Percentiles rank a stretch among this genome's conserved stretches.
Conservation (phyloP, 2,113 vertebrate species). For the Marcusenius ussheri region DNA sequence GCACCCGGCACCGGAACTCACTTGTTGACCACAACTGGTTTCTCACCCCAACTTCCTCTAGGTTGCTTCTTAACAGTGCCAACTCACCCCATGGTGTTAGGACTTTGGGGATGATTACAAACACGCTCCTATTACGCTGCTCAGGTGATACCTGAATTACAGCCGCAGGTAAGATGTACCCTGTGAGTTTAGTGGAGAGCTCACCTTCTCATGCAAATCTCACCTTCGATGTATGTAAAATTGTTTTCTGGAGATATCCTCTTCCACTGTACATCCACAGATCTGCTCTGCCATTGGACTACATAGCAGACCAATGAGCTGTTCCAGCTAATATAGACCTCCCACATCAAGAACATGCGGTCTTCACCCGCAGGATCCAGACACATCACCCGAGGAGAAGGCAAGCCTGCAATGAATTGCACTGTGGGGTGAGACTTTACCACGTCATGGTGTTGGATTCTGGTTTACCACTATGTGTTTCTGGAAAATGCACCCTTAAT, state of each 20-base stretch:
- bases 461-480: background rate
- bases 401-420: slow-evolving; percentile 31
- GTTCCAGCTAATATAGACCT: background rate
- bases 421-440: background rate
- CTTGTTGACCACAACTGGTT: background rate
- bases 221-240: slow-evolving; percentile 48
- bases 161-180: background rate
- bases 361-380: slow-evolving; percentile 25
- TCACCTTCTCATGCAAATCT: background rate
- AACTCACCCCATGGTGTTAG: background rate
- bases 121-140: background rate
- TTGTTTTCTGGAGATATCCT: slow-evolving; percentile 33
- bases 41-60: background rate
- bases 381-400: slow-evolving; percentile 27
- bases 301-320: slow-evolving; percentile 33
- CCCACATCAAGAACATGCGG: slow-evolving; percentile 46
- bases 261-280: slow-evolving; percentile 45
- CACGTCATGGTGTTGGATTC: background rate
- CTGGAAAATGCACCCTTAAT: background rate
- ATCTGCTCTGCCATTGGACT: slow-evolving; percentile 44
- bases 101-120: background rate
- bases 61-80: background rate
- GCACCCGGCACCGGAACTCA: background rate
- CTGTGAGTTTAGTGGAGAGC: background rate
- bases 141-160: background rate